Conservation (phyloP, 2,797 vertebrate species). For the Hylomyscus alleni region DNA sequence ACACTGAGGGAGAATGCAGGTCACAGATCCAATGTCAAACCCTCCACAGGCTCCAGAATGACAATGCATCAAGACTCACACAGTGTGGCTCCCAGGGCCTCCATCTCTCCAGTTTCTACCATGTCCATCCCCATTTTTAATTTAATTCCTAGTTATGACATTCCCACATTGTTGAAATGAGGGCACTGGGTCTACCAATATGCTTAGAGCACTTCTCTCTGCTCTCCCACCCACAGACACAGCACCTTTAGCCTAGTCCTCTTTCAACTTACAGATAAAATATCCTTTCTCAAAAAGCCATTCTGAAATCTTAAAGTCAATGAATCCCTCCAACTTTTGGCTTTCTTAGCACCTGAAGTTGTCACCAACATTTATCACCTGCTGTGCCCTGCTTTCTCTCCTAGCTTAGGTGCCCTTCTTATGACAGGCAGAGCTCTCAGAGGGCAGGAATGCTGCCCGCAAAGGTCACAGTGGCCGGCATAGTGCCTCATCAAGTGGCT, state of each 20-base stretch:
- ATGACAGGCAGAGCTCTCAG: background rate
- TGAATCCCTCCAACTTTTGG: background rate
- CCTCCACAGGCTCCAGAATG: background rate
- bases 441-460: rapidly evolving
- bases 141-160: background rate
- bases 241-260: background rate
- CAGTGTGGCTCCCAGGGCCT: background rate
- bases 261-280: background rate
- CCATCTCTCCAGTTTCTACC: background rate
- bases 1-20: background rate
- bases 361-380: background rate
- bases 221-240: background rate
- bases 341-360: background rate
- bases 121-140: background rate
- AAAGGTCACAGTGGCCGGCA: background rate
- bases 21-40: background rate
- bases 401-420: background rate
- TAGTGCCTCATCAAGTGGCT: background rate
- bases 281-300: background rate
- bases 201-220: background rate
- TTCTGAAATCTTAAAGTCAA: background rate
- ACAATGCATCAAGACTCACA: background rate
- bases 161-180: background rate
- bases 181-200: background rate
- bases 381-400: background rate